Conservation (phyloP, 2,113 vertebrate species). For the Meriones unguiculatus region DNA sequence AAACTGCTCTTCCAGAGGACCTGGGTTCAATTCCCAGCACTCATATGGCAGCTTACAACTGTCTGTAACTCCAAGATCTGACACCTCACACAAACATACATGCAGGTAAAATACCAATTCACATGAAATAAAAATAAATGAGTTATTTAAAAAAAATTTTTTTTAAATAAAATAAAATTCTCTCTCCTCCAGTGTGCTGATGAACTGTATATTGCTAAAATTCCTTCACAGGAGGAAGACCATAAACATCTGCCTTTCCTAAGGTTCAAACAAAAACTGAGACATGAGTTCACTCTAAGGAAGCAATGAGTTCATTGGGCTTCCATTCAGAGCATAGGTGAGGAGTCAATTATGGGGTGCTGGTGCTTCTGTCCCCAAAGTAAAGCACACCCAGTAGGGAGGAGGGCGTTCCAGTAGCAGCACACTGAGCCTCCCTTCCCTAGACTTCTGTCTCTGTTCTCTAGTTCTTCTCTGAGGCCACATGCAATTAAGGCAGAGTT, state of each 20-base stretch:
- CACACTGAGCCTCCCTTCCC: neutral
- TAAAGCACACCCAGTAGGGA: neutral
- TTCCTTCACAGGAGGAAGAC: neutral
- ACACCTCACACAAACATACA: too few relatives aligned
- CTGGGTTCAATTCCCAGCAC: too few relatives aligned
- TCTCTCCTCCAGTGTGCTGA: neutral
- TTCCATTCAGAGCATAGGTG: neutral
- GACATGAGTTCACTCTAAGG: neutral
- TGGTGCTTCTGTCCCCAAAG: neutral
- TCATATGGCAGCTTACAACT: too few relatives aligned
- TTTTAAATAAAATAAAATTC: neutral
- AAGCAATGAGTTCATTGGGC: neutral
- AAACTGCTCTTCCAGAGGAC: too few relatives aligned
- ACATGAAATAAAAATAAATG: too few relatives aligned
- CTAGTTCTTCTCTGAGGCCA: neutral
- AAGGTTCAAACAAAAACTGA: neutral
- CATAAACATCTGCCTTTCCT: neutral
- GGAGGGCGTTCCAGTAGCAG: neutral
- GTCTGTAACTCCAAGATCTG: too few relatives aligned
- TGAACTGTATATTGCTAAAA: neutral
- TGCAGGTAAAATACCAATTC: too few relatives aligned
- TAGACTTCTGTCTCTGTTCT: neutral
- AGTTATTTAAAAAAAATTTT: too few relatives aligned
- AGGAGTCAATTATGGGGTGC: neutral
- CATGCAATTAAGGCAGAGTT: neutral